phyloP scores from a whole-genome alignment of 2,113 vertebrate genomes.

The Zootoca vivipara region DNA sequence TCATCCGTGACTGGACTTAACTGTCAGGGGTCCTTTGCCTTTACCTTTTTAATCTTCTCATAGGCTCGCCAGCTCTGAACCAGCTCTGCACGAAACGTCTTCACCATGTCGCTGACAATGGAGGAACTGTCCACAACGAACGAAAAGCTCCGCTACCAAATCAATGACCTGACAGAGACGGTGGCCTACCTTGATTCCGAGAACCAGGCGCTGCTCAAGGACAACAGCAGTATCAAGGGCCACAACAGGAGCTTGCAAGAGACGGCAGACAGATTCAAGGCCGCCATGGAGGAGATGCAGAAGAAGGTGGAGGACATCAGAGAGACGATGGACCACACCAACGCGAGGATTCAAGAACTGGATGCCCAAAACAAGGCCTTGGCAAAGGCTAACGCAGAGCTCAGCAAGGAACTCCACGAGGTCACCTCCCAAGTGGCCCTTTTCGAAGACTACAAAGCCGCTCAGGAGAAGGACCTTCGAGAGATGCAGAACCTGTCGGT shows the following conservation, averaged over 20 bases:
- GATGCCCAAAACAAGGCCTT: background rate
- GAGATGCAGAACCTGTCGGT: background rate
- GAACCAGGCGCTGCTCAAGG: background rate
- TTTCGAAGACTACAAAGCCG: background rate
- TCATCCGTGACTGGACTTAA: too few relatives aligned
- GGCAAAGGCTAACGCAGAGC: background rate
- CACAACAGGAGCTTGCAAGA: background rate
- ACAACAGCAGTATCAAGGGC: background rate
- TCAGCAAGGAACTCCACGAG: background rate
- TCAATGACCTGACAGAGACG: background rate
- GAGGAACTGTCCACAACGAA: background rate
- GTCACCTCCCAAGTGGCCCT: background rate
- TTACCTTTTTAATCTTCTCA: background rate
- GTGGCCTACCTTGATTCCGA: background rate
- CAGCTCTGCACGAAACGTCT: rapidly evolving
- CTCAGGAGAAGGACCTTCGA: background rate
- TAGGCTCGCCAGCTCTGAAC: too few relatives aligned
- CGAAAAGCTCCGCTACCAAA: rapidly evolving
- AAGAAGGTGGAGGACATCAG: conserved; percentile 11
- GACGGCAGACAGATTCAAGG: background rate
- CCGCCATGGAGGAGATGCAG: background rate
- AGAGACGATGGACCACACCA: background rate
- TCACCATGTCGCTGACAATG: background rate
- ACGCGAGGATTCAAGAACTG: background rate
- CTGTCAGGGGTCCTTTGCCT: too few relatives aligned